These are phyloP conservation scores for Xyliphius kryptos DNA, from an alignment of 2,113 vertebrate species.

Conservation along the genomic window DNA sequence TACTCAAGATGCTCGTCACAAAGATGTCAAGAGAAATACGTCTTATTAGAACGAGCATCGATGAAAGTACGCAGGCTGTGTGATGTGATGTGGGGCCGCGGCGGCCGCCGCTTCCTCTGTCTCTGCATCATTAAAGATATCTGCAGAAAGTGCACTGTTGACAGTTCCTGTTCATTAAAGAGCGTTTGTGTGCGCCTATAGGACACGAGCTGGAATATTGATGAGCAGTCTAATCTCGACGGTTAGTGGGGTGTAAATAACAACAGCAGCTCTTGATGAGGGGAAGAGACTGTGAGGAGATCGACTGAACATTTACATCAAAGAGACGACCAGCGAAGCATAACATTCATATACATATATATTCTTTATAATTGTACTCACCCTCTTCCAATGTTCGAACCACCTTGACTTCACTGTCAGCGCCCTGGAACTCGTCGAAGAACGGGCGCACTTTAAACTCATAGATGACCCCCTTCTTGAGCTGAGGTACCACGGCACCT, in stretches of 20 bases:
- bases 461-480: constrained; percentile 88
- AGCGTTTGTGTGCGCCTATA: too few species aligned
- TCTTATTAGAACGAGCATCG: too few species aligned
- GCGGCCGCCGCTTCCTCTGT: too few species aligned
- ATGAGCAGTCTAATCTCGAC: constrained; percentile 20
- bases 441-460: constrained; percentile 96
- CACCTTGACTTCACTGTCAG: constrained; percentile 93
- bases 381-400: constrained; percentile 96
- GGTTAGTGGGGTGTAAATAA: constrained; percentile 25
- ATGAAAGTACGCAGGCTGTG: too few species aligned
- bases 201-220: constrained; percentile 16
- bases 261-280: constrained; percentile 15
- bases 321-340: neutral
- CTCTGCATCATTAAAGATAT: too few species aligned
- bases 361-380: constrained; percentile 50
- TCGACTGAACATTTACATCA: constrained; percentile 56
- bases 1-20: too few species aligned
- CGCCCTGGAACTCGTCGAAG: constrained; percentile 97
- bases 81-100: too few species aligned
- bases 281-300: constrained; percentile 36
- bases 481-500: constrained; percentile 79
- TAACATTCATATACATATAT: too few species aligned
- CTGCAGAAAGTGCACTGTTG: too few species aligned
- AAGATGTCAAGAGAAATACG: too few species aligned
- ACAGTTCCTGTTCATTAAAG: too few species aligned